A percentile compares a stretch with the other conserved stretches of the same genome.
Conservation (phyloP, 92 coral and sea anemone species). For the Zoanthus sociatus region DNA sequence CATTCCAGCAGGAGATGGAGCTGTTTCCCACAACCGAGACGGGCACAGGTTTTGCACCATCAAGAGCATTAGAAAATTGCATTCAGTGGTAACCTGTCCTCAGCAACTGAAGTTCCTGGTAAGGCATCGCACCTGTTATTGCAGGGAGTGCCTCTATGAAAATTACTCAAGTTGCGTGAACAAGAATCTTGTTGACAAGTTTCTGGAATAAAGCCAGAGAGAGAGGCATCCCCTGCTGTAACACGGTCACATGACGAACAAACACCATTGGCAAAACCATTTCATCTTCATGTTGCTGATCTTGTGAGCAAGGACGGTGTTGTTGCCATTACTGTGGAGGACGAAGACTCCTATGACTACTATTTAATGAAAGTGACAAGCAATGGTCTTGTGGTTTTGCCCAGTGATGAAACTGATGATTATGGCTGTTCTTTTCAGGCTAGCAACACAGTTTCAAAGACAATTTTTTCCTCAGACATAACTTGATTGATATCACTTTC, state of each 20-base stretch:
- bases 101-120: no score
- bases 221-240: slow-evolving; percentile 50
- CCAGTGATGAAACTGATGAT: no score
- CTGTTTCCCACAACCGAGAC: slow-evolving; percentile 26
- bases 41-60: slow-evolving; percentile 26
- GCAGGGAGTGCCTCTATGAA: background rate
- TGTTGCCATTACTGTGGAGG: slow-evolving; percentile 41
- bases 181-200: slow-evolving; percentile 43
- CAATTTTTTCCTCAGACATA: slow-evolving; percentile 23
- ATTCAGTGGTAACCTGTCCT: no score
- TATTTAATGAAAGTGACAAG: no score
- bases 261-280: slow-evolving; percentile 8
- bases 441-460: background rate
- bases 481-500: background rate
- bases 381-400: no score
- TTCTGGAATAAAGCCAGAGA: slow-evolving; percentile 31
- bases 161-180: slow-evolving; percentile 38
- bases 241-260: slow-evolving; percentile 7
- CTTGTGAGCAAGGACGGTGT: slow-evolving; percentile 27
- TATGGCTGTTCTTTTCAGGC: no score
- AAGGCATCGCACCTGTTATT: no score
- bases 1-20: slow-evolving; percentile 52
- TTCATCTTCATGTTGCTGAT: background rate
- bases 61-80: no score
- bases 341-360: slow-evolving; percentile 27